Evolutionary conservation across 2,888 invertebrate genomes (phyloP).

Genomic region (Clusia tigrina): DNA sequence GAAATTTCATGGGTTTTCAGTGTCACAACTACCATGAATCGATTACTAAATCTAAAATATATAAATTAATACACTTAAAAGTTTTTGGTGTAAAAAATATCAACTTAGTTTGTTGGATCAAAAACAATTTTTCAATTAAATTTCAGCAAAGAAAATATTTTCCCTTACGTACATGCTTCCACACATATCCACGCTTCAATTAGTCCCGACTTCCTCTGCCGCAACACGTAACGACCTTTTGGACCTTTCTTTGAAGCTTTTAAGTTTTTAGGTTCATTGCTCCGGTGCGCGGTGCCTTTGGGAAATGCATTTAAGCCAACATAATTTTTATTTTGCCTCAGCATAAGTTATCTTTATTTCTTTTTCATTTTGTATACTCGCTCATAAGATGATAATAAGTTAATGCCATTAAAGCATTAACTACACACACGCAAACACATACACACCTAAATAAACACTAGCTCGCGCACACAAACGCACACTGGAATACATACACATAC

Average conservation of each 20-base stretch:
- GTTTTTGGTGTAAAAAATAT: no score
- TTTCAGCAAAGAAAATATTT: no score
- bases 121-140: no score
- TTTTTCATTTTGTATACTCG: not conserved
- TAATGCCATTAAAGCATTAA: constrained; percentile 1
- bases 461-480: not conserved
- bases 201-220: not conserved
- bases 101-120: no score
- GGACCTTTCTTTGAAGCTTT: not conserved
- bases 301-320: constrained; percentile 15
- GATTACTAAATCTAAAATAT: no score
- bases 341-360: not conserved
- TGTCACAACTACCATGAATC: no score
- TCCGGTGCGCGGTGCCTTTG: not conserved
- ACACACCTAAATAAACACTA: not conserved
- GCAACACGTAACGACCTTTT: not conserved
- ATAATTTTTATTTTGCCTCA: constrained; percentile 3
- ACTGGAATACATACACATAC: not conserved
- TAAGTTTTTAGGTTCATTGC: not conserved
- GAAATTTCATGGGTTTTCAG: no score
- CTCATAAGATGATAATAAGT: constrained; percentile 10
- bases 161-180: no score
- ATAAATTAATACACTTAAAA: no score
- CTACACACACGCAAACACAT: no score
- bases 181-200: not conserved